These are phyloP conservation scores for Gulo gulo DNA, from an alignment of 2,113 vertebrate genomes.

Conservation along the genomic window DNA sequence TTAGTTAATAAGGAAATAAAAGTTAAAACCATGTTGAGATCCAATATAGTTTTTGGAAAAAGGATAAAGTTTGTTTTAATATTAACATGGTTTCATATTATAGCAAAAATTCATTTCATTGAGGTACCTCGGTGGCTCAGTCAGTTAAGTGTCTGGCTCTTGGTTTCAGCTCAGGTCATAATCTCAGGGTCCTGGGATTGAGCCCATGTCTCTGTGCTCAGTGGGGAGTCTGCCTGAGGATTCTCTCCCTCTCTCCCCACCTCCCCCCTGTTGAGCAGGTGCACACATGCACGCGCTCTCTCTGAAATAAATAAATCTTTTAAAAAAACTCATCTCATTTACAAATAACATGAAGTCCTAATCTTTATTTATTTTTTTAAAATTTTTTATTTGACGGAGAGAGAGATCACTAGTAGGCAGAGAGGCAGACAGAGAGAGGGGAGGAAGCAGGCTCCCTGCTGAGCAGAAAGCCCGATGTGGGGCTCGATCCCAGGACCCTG, in stretches of 20 bases:
- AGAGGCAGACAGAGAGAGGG: too few species aligned
- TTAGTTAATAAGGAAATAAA: not conserved
- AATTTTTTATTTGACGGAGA: too few species aligned
- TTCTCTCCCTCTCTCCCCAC: not conserved
- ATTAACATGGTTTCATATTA: not conserved
- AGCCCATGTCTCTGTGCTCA: not conserved
- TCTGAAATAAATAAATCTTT: not conserved
- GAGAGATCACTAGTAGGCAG: too few species aligned
- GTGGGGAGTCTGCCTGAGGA: not conserved
- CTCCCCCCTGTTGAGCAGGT: not conserved
- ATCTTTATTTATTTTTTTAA: not conserved
- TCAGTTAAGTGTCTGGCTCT: not conserved
- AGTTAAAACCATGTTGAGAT: not conserved
- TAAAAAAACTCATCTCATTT: not conserved
- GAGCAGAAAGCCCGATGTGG: too few species aligned
- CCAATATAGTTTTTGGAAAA: not conserved
- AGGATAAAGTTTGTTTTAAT: not conserved
- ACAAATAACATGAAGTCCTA: conserved; percentile 4
- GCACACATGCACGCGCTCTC: not conserved
- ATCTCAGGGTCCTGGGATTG: not conserved
- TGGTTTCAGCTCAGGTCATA: not conserved
- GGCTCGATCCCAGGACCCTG: too few species aligned
- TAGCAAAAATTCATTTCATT: not conserved
- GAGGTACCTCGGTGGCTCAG: not conserved
- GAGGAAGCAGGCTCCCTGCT: too few species aligned